phyloP scores from a whole-genome alignment of 2,888 invertebrate species.

The Drosophila mercatorum region DNA sequence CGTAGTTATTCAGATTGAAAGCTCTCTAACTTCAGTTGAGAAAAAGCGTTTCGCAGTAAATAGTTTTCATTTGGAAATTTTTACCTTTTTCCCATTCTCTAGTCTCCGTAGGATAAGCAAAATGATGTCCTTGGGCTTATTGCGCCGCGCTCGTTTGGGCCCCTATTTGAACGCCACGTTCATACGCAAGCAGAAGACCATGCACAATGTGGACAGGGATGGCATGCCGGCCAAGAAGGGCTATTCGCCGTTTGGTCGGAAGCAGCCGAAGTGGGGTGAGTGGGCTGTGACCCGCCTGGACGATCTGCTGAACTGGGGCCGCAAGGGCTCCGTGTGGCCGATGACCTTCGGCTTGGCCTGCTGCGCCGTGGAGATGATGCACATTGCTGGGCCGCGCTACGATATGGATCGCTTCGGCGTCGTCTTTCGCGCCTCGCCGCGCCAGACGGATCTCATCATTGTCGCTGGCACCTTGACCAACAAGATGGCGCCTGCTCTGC shows the following conservation, averaged over 20 bases:
- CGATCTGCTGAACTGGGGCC: conserved; percentile 97
- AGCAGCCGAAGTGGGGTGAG: conserved; percentile 89
- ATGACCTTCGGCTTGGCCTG: conserved; percentile 99
- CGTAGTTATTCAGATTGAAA: not conserved
- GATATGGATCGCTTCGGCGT: conserved; percentile 99
- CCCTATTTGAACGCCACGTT: conserved; percentile 20
- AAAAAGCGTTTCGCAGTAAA: not conserved
- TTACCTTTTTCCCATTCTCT: not conserved
- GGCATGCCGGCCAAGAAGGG: conserved; percentile 86
- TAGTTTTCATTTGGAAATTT: not conserved
- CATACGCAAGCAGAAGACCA: conserved; percentile 79
- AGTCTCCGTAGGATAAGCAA: not conserved
- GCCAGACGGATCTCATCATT: conserved; percentile 98
- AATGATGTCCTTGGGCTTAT: conserved; percentile 25
- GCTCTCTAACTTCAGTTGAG: not conserved
- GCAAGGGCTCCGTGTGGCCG: conserved; percentile 98
- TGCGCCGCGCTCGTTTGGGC: not conserved
- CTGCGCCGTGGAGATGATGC: conserved; percentile 99
- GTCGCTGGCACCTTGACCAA: conserved; percentile 99
- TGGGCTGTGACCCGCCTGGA: conserved; percentile 95
- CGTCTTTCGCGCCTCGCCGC: conserved; percentile 98
- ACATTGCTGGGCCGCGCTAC: conserved; percentile 99
- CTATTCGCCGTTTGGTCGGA: conserved; percentile 85
- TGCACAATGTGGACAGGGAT: conserved; percentile 79
- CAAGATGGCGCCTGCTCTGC: conserved; percentile 99